Evolutionary conservation across 2,888 invertebrate species (phyloP).

Genomic region (Polylopha cassiicola): DNA sequence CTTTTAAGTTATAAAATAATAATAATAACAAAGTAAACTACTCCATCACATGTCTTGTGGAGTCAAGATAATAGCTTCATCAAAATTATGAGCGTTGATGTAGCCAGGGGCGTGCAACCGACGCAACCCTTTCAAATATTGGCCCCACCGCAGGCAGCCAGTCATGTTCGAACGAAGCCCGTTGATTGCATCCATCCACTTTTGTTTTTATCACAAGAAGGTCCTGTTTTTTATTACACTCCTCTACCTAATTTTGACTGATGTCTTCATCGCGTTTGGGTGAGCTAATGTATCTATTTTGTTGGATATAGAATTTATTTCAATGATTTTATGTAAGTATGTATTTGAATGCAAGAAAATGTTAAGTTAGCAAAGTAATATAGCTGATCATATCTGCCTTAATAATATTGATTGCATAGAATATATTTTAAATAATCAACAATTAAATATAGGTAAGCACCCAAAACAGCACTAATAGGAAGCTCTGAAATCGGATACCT

Average conservation of each 20-base stretch:
- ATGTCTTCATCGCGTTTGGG: constrained; percentile 17
- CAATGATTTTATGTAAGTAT: no score
- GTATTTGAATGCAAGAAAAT: no score
- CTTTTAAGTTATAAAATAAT: not conserved
- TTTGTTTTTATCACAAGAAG: constrained; percentile 25
- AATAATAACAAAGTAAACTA: constrained; percentile 9
- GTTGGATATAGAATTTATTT: constrained; percentile 3
- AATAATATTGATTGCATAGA: no score
- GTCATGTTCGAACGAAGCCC: constrained; percentile 23
- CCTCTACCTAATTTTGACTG: constrained; percentile 18
- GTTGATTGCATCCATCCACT: constrained; percentile 27
- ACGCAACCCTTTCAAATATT: constrained; percentile 25
- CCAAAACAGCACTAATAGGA: no score
- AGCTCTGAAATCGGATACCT: no score
- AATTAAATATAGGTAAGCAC: no score
- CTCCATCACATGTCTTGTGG: constrained; percentile 25
- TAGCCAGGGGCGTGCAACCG: constrained; percentile 30
- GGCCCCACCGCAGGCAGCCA: constrained; percentile 30
- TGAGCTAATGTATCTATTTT: constrained; percentile 1
- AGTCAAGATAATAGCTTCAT: constrained; percentile 33
- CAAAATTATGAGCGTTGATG: constrained; percentile 29
- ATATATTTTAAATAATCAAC: no score
- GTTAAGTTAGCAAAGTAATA: no score
- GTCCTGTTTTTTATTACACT: constrained; percentile 21
- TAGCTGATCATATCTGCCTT: no score